These are phyloP conservation scores for Heteronetta atricapilla DNA, from an alignment of 2,113 vertebrate genomes.

Conservation along the genomic window DNA sequence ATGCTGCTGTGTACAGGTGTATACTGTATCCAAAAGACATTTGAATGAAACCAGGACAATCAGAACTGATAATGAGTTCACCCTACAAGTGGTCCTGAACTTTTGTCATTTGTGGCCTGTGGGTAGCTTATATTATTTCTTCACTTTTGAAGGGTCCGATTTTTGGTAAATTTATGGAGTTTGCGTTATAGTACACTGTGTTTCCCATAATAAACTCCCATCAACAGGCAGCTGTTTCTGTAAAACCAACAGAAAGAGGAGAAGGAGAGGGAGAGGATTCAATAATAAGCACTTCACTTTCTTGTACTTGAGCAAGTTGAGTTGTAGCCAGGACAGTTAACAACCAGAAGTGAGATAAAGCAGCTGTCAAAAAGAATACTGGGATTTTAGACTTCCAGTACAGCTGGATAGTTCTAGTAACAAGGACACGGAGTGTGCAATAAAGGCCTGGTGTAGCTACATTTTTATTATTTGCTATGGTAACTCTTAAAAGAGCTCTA, in stretches of 20 bases:
- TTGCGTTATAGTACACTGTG: neutral
- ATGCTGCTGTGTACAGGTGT: neutral
- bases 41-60: neutral
- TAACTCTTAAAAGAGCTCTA: neutral
- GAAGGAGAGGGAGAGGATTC: neutral
- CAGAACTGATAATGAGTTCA: neutral
- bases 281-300: neutral
- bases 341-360: neutral
- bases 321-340: neutral
- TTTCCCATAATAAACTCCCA: neutral
- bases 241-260: neutral
- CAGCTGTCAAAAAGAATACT: neutral
- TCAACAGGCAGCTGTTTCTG: neutral
- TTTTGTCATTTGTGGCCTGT: neutral
- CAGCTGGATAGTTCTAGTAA: neutral
- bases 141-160: neutral
- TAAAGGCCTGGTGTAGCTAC: neutral
- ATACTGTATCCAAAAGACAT: neutral
- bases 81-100: neutral
- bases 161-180: neutral
- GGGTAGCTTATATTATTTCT: neutral
- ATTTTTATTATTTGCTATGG: neutral
- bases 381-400: neutral
- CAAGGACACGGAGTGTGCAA: neutral
- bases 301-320: neutral